Evolutionary conservation across 2,888 invertebrate genomes (phyloP), one percentile per base, ranked within the genome.

Genomic region (Pandemis corylana): DNA sequence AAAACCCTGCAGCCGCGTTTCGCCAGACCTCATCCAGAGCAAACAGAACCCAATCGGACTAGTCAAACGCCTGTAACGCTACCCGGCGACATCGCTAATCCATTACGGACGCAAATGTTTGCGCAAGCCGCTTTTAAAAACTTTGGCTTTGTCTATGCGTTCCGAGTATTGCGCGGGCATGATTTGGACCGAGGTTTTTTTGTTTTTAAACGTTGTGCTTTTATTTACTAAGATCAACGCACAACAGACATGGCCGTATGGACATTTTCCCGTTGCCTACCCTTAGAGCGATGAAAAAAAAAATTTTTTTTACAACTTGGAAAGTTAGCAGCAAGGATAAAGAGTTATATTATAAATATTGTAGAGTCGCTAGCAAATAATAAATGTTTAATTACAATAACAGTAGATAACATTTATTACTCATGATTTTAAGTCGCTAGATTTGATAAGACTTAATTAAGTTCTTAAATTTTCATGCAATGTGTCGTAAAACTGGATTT

Each of bases 1-100:
- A 46, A 64, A 49, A 68, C 51, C 59, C 69, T 74, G 74, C 65
- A 65, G 56, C 56, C 64, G 69, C 74, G 70, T 75, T 75, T 74
- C 74, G 74, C 70, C 71, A 75, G 71, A 66, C 67, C 51, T 59
- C 67, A 67, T 70, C 69, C 74, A 74, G 51, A 67, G 62, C 71
- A 75, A 75, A 75, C 75, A 75, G 61, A 70, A 67, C 67, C 70
- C 65, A 70, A 65, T 70, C 74, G 74, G 69, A 71, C 71, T 71
- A 75, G 67, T 70, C 75, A 75, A 75, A 75, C 70, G 74, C 74
- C 80, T 83, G 90, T 85, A 89, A 89, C 83, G 83, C 82, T 82
- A 90, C 83, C 77, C 80, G 85, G 28, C 84, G 82, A 90, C 90
- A 90, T 77, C 86, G 85, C 88, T 89, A 89, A 89, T 89, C 90